phyloP scores from a whole-genome alignment of 2,113 vertebrate species.

The Caretta caretta region DNA sequence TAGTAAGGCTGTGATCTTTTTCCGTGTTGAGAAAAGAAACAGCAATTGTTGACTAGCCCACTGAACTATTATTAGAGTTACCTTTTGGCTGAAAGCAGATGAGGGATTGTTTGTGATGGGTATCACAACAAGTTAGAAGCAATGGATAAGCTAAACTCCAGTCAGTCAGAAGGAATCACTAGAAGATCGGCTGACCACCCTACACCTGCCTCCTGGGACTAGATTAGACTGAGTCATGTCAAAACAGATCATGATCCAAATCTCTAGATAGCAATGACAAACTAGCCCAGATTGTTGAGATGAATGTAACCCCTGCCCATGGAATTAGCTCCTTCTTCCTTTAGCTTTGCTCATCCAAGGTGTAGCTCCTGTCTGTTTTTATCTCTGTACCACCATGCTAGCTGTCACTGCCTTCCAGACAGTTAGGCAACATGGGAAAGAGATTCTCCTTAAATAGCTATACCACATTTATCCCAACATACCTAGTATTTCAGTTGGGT shows the following conservation, averaged over 20 bases:
- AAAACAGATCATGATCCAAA: rapidly evolving
- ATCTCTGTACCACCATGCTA: background rate
- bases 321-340: background rate
- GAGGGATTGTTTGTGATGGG: background rate
- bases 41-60: background rate
- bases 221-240: background rate
- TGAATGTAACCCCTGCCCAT: background rate
- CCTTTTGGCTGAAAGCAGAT: background rate
- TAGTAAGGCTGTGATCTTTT: background rate
- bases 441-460: background rate
- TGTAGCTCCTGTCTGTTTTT: background rate
- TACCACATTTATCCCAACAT: background rate
- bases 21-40: background rate
- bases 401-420: background rate
- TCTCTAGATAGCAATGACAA: background rate
- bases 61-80: background rate
- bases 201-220: rapidly evolving
- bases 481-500: background rate
- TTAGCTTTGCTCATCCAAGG: background rate
- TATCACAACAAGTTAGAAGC: background rate
- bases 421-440: background rate
- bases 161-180: background rate
- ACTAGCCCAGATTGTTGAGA: background rate
- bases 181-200: background rate
- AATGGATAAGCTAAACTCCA: background rate